phyloP scores from a whole-genome alignment of 2,888 invertebrate species.

The Germaria angustata region DNA sequence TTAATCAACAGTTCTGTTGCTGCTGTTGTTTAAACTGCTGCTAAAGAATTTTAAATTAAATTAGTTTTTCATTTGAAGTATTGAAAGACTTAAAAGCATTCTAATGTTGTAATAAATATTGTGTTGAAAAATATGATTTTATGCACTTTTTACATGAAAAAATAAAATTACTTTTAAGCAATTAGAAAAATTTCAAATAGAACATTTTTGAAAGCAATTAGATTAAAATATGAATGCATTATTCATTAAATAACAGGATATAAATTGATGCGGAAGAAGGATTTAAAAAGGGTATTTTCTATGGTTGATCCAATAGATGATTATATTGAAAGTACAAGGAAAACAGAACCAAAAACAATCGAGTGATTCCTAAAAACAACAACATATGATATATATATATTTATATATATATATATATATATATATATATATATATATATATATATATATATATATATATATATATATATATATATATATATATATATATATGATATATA shows the following conservation, averaged over 20 bases:
- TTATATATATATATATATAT: too few relatives aligned
- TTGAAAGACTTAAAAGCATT: conserved; percentile 29
- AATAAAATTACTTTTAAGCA: not conserved
- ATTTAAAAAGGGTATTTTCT: too few relatives aligned
- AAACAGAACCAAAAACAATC: not conserved
- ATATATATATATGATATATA: too few relatives aligned
- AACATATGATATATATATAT: too few relatives aligned
- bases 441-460: too few relatives aligned
- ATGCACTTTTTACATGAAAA: not conserved
- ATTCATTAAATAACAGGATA: not conserved
- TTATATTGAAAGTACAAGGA: too few relatives aligned
- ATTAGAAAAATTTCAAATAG: conserved; percentile 6
- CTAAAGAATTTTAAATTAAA: conserved; percentile 41
- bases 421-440: too few relatives aligned
- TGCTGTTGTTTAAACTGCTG: not conserved
- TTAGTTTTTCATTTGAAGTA: conserved; percentile 49
- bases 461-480: too few relatives aligned
- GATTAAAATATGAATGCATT: conserved; percentile 1
- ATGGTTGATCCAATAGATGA: too few relatives aligned
- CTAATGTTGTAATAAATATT: conserved; percentile 24
- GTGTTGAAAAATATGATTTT: conserved; percentile 3
- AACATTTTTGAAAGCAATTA: not conserved
- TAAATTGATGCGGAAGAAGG: not conserved
- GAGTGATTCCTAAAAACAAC: too few relatives aligned
- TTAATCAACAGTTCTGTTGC: conserved; percentile 48